These are phyloP conservation scores for Heliconius congener DNA, from an alignment of 1,140 invertebrate genomes.

Conservation along the genomic window DNA sequence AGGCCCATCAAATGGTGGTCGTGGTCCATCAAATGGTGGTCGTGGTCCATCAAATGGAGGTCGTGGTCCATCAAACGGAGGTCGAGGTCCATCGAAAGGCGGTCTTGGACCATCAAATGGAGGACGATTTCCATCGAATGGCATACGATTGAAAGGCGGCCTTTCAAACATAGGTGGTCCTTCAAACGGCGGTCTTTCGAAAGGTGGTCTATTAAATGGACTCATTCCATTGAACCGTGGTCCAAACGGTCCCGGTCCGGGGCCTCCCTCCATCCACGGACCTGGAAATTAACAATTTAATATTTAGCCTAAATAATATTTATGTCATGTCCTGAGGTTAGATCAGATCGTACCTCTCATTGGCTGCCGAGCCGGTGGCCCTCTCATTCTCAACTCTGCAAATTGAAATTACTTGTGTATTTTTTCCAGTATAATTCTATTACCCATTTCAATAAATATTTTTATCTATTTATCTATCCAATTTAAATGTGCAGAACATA, in stretches of 20 bases:
- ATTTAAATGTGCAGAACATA: not conserved
- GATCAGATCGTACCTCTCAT: constrained; percentile 61
- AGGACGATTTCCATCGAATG: constrained; percentile 46
- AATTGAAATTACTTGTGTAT: constrained; percentile 49
- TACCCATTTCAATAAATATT: not conserved
- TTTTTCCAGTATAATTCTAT: constrained; percentile 16
- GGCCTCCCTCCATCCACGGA: constrained; percentile 73
- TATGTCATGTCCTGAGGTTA: constrained; percentile 23
- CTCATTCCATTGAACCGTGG: constrained; percentile 54
- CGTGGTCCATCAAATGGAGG: constrained; percentile 64
- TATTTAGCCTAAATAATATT: constrained; percentile 17
- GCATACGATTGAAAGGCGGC: constrained; percentile 59
- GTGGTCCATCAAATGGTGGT: constrained; percentile 16
- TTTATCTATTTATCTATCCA: not conserved
- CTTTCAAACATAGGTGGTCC: constrained; percentile 48
- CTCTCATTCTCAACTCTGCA: constrained; percentile 77
- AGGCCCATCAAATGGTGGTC: constrained; percentile 62
- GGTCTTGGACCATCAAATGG: constrained; percentile 58
- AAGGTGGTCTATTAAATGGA: constrained; percentile 46
- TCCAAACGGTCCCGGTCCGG: constrained; percentile 52
- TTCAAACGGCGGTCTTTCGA: constrained; percentile 43
- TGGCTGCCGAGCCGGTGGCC: constrained; percentile 61
- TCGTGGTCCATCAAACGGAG: constrained; percentile 59
- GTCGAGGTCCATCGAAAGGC: constrained; percentile 54
- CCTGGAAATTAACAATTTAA: constrained; percentile 61